These are phyloP conservation scores for Zaprionus nigranus DNA, from an alignment of 1,140 invertebrate species.

Conservation along the genomic window DNA sequence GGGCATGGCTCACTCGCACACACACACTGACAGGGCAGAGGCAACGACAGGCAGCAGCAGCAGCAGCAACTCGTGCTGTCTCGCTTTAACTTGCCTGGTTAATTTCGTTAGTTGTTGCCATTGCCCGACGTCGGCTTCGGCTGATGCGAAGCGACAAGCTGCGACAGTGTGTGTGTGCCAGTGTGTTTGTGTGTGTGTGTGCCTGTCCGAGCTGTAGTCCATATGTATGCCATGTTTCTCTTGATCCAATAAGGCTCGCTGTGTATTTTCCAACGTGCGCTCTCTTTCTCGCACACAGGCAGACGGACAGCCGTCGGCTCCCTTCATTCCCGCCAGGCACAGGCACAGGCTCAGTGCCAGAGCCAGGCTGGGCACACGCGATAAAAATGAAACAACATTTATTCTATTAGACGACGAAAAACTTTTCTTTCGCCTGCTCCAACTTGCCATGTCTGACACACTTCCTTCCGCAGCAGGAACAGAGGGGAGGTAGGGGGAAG, in stretches of 20 bases:
- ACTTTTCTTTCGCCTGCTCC: constrained; percentile 28
- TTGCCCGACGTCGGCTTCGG: constrained; percentile 16
- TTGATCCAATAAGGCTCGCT: constrained; percentile 61
- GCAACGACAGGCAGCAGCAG: constrained; percentile 2
- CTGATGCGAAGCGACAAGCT: constrained; percentile 39
- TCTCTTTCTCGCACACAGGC: constrained; percentile 15
- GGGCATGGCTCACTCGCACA: constrained; percentile 42
- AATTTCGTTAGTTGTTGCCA: constrained; percentile 73
- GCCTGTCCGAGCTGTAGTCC: constrained; percentile 10
- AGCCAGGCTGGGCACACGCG: background rate
- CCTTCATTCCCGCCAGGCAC: too few species aligned
- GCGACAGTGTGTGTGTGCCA: background rate
- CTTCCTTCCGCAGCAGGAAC: constrained; percentile 36
- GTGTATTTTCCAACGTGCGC: constrained; percentile 23
- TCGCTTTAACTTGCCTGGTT: constrained; percentile 78
- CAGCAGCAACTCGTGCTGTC: constrained; percentile 49
- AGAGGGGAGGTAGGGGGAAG: too few species aligned
- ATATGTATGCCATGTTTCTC: constrained; percentile 55
- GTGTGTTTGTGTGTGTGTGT: constrained; percentile 2
- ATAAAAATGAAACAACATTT: constrained; percentile 56
- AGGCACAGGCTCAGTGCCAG: too few species aligned
- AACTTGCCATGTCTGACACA: constrained; percentile 56
- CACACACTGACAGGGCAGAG: background rate
- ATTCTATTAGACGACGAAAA: constrained; percentile 47
- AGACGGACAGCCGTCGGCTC: too few species aligned